Base-by-base conservation (phyloP, 2,113 vertebrate species). In the Eptatretus burgeri region DNA sequence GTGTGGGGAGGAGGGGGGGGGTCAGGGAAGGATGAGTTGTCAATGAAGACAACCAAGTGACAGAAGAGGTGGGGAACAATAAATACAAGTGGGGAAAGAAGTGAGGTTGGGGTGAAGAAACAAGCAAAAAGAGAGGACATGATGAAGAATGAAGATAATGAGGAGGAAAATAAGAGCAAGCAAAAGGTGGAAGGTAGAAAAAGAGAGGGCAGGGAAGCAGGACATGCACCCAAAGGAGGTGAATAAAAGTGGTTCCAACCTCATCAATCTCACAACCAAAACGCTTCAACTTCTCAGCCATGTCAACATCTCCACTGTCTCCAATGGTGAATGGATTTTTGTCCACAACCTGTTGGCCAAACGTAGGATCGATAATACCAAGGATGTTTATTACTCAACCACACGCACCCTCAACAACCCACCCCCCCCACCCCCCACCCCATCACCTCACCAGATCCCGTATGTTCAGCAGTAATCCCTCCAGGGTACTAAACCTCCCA, bases 401-500 rank as follows among this genome's bases (percentile, higher is more conserved):
- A 4, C 49, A 17, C 5, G 9, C 5, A 20, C 20, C 63, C 63
- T 14, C 5, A 63, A 5, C 14, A 63, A 10, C 62, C 13, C 13
- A 13, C 10, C n/a, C n/a, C n/a, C n/a, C n/a, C n/a, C 5, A 20
- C 20, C 63, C 63, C 7, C 5, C 5, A 5, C 14, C 3, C 53
- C 7, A 50, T 3, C 10, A 7, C 20, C 67, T 77, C 70, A 85
- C 82, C 76, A 95, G 72, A 1, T 84, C 78, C n/a, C 75, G 74
- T 68, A 98, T 79, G 68, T 95, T 83, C 50, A 75, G 81, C 64
- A 98, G 76, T 27, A 98, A 75, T 20, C 91, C 91, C 68, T 98
- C 91, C 64, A 98, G 67, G 0, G 91, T 98, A 51, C 88, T 95
- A 72, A 98, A 95, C 67, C 95, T 98, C 1, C 91, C 91, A 0